Conservation (phyloP, 2,797 vertebrate species). For the Micrastur ruficollis region DNA sequence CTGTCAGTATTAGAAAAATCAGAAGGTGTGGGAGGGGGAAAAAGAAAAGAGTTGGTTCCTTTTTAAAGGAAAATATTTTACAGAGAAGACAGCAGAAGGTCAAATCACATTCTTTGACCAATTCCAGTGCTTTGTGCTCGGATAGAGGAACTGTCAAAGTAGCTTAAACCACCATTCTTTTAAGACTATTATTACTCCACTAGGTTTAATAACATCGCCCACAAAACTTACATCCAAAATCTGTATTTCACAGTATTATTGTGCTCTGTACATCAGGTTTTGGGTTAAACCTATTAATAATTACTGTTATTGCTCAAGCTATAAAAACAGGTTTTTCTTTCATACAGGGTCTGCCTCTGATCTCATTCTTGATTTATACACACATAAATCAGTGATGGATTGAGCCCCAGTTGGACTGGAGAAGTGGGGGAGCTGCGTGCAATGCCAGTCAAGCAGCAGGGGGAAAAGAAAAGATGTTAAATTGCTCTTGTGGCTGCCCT, state of each 20-base stretch:
- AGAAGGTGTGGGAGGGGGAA: rapidly evolving
- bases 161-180: background rate
- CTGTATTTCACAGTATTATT: background rate
- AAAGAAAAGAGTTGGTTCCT: background rate
- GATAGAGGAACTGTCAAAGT: background rate
- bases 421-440: rapidly evolving
- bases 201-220: background rate
- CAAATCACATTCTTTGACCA: background rate
- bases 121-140: background rate
- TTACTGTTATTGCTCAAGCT: conserved; percentile 51
- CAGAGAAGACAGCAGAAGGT: background rate
- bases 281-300: background rate
- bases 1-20: background rate
- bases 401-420: background rate
- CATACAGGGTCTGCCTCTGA: background rate
- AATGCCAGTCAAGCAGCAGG: background rate
- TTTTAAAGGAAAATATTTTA: background rate
- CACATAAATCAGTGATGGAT: background rate
- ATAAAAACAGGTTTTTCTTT: conserved; percentile 48
- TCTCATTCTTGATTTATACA: conserved; percentile 12
- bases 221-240: background rate
- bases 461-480: background rate
- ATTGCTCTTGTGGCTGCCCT: background rate
- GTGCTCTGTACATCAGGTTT: background rate
- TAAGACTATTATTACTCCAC: background rate